These are phyloP conservation scores for Drosophila austrosaltans DNA, from an alignment of 2,888 invertebrate species.

Conservation along the genomic window DNA sequence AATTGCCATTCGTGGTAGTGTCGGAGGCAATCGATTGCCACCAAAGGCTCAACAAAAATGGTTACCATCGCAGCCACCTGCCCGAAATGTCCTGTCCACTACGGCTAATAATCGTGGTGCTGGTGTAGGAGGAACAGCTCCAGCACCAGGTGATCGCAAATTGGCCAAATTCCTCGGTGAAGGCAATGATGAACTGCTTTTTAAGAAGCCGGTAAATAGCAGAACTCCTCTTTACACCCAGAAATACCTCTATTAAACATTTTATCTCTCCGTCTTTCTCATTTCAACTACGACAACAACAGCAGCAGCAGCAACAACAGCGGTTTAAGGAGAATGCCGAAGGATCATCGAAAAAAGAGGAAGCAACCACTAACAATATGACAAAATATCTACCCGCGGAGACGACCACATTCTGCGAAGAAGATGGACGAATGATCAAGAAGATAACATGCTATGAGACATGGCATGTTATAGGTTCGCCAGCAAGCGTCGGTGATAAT, in stretches of 20 bases:
- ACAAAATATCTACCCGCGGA: constrained; percentile 71
- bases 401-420: constrained; percentile 80
- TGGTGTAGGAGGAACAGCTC: background rate
- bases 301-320: constrained; percentile 34
- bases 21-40: background rate
- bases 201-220: constrained; percentile 60
- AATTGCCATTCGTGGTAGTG: background rate
- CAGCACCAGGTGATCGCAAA: constrained; percentile 44
- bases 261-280: background rate
- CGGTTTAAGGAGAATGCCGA: constrained; percentile 59
- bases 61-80: constrained; percentile 13
- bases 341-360: background rate
- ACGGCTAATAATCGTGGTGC: constrained; percentile 28
- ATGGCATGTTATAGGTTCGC: constrained; percentile 83
- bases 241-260: too few relatives aligned
- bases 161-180: constrained; percentile 53
- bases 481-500: background rate
- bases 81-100: constrained; percentile 49
- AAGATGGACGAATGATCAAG: constrained; percentile 82
- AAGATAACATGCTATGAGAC: constrained; percentile 84
- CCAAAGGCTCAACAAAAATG: background rate
- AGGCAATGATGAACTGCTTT: constrained; percentile 46
- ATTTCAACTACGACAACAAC: constrained; percentile 12
- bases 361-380: background rate
- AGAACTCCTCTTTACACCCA: background rate